Percentiles rank a stretch among this genome's conserved stretches.
Conservation (phyloP, 2,888 invertebrate genomes). For the Leucoptera coffeella region DNA sequence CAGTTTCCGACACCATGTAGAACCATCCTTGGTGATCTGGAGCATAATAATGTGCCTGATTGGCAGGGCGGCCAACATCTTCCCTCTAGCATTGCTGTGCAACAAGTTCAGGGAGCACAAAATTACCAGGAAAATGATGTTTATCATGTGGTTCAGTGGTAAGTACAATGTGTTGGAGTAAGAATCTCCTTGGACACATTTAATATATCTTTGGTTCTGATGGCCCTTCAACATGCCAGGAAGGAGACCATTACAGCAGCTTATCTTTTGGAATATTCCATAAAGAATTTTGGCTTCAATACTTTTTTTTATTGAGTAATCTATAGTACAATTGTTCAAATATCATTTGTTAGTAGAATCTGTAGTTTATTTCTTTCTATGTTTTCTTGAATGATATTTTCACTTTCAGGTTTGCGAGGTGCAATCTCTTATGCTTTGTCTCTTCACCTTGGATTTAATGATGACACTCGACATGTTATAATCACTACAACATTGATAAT, state of each 20-base stretch:
- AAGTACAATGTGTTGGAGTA: no score
- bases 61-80: conserved; percentile 94
- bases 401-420: conserved; percentile 72
- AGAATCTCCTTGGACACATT: no score
- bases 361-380: no score
- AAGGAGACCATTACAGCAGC: no score
- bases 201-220: no score
- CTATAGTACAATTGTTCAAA: no score
- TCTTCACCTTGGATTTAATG: conserved; percentile 88
- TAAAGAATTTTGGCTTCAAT: no score
- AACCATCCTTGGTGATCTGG: conserved; percentile 90
- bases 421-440: conserved; percentile 98
- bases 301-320: not conserved
- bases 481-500: conserved; percentile 98
- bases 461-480: conserved; percentile 92
- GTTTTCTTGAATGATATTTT: no score
- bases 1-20: conserved; percentile 91
- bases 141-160: conserved; percentile 99
- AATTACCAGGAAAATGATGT: conserved; percentile 97
- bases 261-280: no score
- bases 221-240: no score
- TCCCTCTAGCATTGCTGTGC: conserved; percentile 86
- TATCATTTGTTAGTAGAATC: no score
- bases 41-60: conserved; percentile 86
- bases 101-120: conserved; percentile 97